Base-by-base conservation (phyloP, 2,113 vertebrate species). In the Butorides virescens region DNA sequence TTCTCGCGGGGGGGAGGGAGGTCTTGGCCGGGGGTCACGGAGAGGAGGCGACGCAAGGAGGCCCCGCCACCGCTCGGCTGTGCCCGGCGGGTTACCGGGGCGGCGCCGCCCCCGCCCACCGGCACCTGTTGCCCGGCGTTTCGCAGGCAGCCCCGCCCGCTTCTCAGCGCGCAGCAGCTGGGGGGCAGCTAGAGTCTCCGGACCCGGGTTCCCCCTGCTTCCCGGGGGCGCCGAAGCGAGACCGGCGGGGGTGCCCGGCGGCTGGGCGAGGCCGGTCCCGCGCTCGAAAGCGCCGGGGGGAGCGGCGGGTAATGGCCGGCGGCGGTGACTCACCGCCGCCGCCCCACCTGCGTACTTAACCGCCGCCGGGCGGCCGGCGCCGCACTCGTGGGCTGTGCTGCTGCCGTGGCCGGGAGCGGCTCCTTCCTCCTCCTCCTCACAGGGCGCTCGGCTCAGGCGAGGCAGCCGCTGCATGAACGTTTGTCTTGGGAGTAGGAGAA, bases 261-360 rank as follows among this genome's bases (percentile, higher is more conserved):
- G 20, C 5, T 27, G 75, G 65, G 86, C 34, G 59, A 92, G 76
- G 84, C 70, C 14, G 53, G n/a, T 27, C 8, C 65, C 12, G 46
- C 59, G 25, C 47, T 86, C 44, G 8, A 56, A 5, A 49, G 67
- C 55, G 50, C 67, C 32, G 49, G 13, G 50, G 81, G 90, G 88
- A 71, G 91, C 83, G 68, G 91, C 26, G 88, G 74, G 53, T 34
- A 29, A 85, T 88, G 84, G 79, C 88, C 47, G 70, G 91, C 47
- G 79, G 91, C 65, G 65, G 65, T 91, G 94, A 93, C 61, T 92
- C 94, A 92, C 88, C 5, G 59, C n/a, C 13, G 34, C 74, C n/a
- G 94, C 92, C 73, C 90, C 95, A 94, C 95, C 95, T 94, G 95
- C 95, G 78, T 96, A 94, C 90, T 96, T 96, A 96, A 92, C 86